Evolutionary conservation across 2,113 vertebrate species (phyloP), one percentile per base, ranked within the genome.

Genomic region (Apeltes quadracus): DNA sequence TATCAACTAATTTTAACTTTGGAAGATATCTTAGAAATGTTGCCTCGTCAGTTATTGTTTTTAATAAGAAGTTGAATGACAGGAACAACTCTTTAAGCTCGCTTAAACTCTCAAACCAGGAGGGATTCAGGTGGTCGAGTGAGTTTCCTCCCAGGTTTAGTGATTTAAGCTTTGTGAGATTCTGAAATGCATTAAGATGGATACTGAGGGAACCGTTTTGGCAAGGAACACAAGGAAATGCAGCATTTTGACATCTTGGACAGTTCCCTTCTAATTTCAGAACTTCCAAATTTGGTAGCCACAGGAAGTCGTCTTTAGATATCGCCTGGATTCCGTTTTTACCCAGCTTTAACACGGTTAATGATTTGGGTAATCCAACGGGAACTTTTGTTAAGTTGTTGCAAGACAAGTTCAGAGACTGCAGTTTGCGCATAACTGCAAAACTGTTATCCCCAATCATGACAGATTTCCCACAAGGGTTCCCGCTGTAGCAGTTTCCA

Each of bases 231-330:
- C 92, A 93, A 1, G 88, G 87, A 74, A 69, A 93, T 7, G 81
- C 88, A 29, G 91, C 85, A 18, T 81, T 91, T 59, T 65, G 51
- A 79, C 93, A 96, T 75, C 94, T 92, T 0, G 94, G 94, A 65
- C 94, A 96, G 76, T 95, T 96, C 7, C 94, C 92, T 25, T 91
- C 50, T 69, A 94, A 68, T 62, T 87, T 25, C 48, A 94, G 89
- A 7, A 68, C 1, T 3, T 66, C 71, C 55, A 93, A 73, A 8
- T 92, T 82, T 27, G 0, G 2, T 25, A 92, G 54, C 0, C 46
- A 51, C 7, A 23, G 41, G 20, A 95, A 92, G 74, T 94, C 85
- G 1, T 92, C 61, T n/a, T 32, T 1, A 41, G 3, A 11, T 63
- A 95, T 88, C 6, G 22, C 8, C 18, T 92, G 66, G 84, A 95